Base-by-base conservation (phyloP, 2,888 invertebrate genomes). In the Phorcus lineatus region DNA sequence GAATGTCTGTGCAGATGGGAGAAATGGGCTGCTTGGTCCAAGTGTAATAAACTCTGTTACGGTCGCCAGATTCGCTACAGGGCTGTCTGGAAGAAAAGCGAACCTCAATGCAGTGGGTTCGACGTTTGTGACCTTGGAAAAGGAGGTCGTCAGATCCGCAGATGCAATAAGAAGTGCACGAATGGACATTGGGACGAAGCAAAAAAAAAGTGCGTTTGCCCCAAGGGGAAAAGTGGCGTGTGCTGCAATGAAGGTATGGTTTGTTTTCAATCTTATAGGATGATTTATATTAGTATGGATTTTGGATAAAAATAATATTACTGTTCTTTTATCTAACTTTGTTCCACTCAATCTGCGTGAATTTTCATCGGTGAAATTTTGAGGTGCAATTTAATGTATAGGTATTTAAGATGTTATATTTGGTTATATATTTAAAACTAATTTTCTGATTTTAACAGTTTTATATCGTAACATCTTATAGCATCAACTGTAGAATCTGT, bases 1-100 rank as follows among this genome's bases (percentile, higher is more conserved):
- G n/a, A 67, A 31, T 78, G 78, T 54, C 13, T 24, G 16, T 78
- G 78, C 54, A 67, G 36, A 31, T 78, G 78, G 78, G 78, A 24
- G 6, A 24, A 67, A 7, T 78, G 78, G 78, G 55, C 22, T 6
- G n/a, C 53, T 1, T 78, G 78, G 78, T 78, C 78, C 3, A 40
- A 28, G 17, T 78, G 78, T 36, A 54, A 52, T 24, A 70, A 78
- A 36, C 24, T 17, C 17, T 78, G 78, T 17, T 24, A 67, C 22
- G 78, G 78, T 2, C 19, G 9, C 40, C 78, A 78, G 36, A 70
- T 28, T 9, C 66, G 78, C 52, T 24, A 40, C n/a, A 47, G 78
- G 7, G 22, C 52, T 3, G 78, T 78, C 2, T 78, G 78, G 78
- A 47, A 78, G 19, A 1, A 28, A n/a, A 54, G 52, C 22, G 28